A percentile compares a stretch with the other conserved stretches of the same genome.
Evolutionary conservation across 2,797 vertebrate genomes (phyloP).

Genomic region (Tenualosa ilisha): DNA sequence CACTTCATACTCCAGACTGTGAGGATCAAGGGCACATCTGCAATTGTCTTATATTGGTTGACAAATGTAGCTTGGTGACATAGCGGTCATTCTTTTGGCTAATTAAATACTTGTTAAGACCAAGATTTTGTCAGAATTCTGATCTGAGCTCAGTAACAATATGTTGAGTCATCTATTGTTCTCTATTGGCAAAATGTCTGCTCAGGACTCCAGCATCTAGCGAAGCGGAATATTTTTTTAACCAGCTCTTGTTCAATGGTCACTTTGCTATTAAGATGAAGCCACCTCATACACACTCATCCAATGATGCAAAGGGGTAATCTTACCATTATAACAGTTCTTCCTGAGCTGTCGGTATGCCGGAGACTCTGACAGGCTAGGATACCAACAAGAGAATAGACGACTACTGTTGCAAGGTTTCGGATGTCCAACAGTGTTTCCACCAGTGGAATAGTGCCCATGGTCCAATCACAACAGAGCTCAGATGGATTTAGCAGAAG

Average conservation of each 20-base stretch:
- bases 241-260: not conserved
- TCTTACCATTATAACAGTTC: conserved; percentile 94
- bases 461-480: conserved; percentile 98
- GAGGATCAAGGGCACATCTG: too few relatives aligned
- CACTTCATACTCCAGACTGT: too few relatives aligned
- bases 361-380: conserved; percentile 86
- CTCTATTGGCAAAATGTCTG: too few relatives aligned
- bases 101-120: too few relatives aligned
- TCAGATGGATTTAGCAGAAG: conserved; percentile 94
- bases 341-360: conserved; percentile 85
- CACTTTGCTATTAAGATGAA: not conserved
- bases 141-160: too few relatives aligned
- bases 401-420: conserved; percentile 88
- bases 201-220: too few relatives aligned
- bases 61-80: too few relatives aligned
- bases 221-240: too few relatives aligned
- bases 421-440: conserved; percentile 88
- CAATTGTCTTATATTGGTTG: too few relatives aligned
- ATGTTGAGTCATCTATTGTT: too few relatives aligned
- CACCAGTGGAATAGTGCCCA: conserved; percentile 97
- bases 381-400: conserved; percentile 84
- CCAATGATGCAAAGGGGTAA: not conserved
- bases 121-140: too few relatives aligned
- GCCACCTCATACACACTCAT: not conserved
- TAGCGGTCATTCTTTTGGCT: too few relatives aligned